Base-by-base conservation (phyloP, 2,797 vertebrate genomes). In the Novumbra hubbsi region DNA sequence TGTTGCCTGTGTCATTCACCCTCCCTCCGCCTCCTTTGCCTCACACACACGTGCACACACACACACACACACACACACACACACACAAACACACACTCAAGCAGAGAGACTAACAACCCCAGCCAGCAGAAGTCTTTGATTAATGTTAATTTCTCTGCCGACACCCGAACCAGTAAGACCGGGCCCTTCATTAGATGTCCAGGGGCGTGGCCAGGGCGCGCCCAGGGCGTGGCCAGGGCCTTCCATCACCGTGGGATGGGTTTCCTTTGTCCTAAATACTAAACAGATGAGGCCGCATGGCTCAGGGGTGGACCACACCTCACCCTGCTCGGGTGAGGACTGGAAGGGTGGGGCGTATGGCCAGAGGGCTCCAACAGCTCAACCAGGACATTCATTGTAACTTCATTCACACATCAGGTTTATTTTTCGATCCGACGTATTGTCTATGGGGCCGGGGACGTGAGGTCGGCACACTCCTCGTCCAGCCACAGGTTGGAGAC, bases 101-200 rank as follows among this genome's bases (percentile, higher is more conserved):
- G 70, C 75, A 77, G 78, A 70, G 74, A 79, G 71, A 76, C 77
- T 30, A n/a, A 28, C n/a, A 34, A 71, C 24, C 3, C 16, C 62
- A 16, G 12, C 64, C 3, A n/a, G 48, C 28, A 64, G 16, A 12
- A 80, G 78, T 70, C 81, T 85, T 88, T 90, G 91, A 91, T 91
- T 88, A 85, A 93, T 93, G 88, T 88, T 91, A 89, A 92, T 90
- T 89, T 85, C 86, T 88, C 80, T 76, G 84, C 79, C 76, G 81
- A 89, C 78, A 80, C 73, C 80, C 21, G 75, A 76, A 71, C 82
- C 86, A 84, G 83, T 90, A 90, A 91, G 89, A 84, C 87, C 65
- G 45, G 74, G 41, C 81, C 73, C 75, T 83, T 89, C 85, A 84
- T 89, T 90, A 86, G 75, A 48, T 60, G 77, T 73, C 74, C 81